phyloP scores from a whole-genome alignment of 2,797 vertebrate species.

The Falco peregrinus region DNA sequence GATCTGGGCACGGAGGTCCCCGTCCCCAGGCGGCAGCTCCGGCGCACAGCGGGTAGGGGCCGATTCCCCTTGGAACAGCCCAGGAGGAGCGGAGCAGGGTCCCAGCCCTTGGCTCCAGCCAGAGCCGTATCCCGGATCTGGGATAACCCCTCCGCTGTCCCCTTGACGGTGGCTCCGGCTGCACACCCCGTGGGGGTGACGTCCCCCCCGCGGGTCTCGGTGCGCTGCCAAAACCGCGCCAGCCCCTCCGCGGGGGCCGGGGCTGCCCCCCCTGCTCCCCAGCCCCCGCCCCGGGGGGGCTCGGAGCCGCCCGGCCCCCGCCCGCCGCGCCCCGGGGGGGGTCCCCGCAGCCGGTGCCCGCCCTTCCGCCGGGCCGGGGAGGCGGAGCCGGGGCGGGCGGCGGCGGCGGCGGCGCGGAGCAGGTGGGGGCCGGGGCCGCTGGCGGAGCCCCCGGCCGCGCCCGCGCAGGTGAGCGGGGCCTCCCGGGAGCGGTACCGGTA shows the following conservation, averaged over 20 bases:
- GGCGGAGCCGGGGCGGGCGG: neutral
- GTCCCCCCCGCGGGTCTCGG: neutral
- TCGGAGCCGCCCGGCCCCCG: neutral
- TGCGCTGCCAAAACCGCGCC: neutral
- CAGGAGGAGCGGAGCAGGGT: neutral
- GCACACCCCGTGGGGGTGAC: neutral
- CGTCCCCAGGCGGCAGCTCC: neutral
- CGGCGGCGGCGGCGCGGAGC: neutral
- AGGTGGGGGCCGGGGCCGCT: neutral
- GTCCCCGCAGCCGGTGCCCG: too few relatives aligned
- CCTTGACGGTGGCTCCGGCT: neutral
- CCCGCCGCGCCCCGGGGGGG: too few relatives aligned
- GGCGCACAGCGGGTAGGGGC: neutral
- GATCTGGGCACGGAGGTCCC: neutral
- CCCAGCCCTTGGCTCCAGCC: neutral
- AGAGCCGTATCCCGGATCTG: neutral
- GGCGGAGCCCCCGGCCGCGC: too few relatives aligned
- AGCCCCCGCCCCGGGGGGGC: fast-evolving
- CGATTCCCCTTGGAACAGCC: neutral
- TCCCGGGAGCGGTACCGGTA: too few relatives aligned
- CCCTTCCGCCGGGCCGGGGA: conserved; percentile 21
- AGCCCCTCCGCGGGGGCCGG: neutral
- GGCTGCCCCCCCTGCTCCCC: too few relatives aligned
- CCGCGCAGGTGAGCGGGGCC: too few relatives aligned
- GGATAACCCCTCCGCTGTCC: too few relatives aligned